These are phyloP conservation scores for Lathronympha strigana DNA, from an alignment of 2,888 invertebrate genomes.

Conservation along the genomic window DNA sequence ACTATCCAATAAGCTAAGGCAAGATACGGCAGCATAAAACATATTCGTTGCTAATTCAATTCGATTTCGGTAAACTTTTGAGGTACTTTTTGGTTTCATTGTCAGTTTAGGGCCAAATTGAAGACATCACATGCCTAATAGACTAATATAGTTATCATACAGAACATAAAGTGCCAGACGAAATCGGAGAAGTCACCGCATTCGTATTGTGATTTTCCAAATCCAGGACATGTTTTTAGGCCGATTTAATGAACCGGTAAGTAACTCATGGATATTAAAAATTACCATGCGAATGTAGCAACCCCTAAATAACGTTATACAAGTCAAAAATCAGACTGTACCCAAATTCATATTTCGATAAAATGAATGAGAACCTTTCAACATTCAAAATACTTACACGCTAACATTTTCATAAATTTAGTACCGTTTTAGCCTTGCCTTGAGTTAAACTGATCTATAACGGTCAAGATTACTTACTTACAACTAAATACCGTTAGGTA, in stretches of 20 bases:
- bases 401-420: conserved; percentile 35
- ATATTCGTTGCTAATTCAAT: conserved; percentile 38
- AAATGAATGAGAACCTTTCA: conserved; percentile 38
- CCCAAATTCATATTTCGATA: conserved; percentile 7
- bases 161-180: conserved; percentile 12
- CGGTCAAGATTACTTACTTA: conserved; percentile 34
- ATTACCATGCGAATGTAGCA: background rate
- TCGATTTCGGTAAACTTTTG: conserved; percentile 23
- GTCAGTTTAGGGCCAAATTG: conserved; percentile 36
- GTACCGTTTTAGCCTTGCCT: conserved; percentile 37
- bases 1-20: conserved; percentile 39
- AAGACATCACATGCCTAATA: conserved; percentile 36
- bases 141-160: conserved; percentile 14
- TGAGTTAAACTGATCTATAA: conserved; percentile 27
- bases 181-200: background rate
- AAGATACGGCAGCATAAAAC: conserved; percentile 32
- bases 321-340: conserved; percentile 4
- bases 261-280: background rate
- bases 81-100: conserved; percentile 40
- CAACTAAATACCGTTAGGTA: conserved; percentile 33
- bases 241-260: too few relatives aligned
- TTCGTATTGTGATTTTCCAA: background rate
- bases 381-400: conserved; percentile 35
- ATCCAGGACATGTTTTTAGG: background rate
- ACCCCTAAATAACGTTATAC: background rate